These are phyloP conservation scores for Parnassius smintheus DNA, from an alignment of 2,888 invertebrate species.

Conservation along the genomic window DNA sequence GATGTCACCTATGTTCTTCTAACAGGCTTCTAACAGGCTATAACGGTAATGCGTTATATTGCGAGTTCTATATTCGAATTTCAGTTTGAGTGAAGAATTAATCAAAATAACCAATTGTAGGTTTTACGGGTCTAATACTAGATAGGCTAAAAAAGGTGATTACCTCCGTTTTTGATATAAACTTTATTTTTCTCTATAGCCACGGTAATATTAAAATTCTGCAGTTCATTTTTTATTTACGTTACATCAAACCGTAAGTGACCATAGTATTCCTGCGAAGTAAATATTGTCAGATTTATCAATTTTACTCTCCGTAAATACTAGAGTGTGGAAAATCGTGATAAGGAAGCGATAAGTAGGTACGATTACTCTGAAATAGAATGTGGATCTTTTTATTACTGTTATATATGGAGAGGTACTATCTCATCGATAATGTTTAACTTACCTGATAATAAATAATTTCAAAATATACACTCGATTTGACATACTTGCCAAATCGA, in stretches of 20 bases:
- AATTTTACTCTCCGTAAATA: slow-evolving; percentile 15
- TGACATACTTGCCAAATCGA: neutral
- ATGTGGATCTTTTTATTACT: slow-evolving; percentile 19
- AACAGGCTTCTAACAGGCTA: too few species aligned
- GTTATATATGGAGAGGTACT: slow-evolving; percentile 1
- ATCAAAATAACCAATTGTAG: too few species aligned
- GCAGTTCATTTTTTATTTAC: neutral
- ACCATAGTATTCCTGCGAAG: neutral
- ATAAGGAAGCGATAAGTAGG: slow-evolving; percentile 32
- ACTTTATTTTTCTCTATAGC: too few species aligned
- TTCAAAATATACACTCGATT: neutral
- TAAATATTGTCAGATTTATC: slow-evolving; percentile 25
- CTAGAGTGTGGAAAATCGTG: slow-evolving; percentile 31
- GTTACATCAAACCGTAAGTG: neutral
- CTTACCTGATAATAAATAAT: neutral
- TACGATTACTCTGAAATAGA: slow-evolving; percentile 28
- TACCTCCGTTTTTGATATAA: too few species aligned
- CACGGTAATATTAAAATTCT: too few species aligned
- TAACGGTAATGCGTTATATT: too few species aligned
- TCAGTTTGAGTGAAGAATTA: too few species aligned
- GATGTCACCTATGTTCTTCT: too few species aligned
- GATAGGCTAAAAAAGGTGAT: too few species aligned
- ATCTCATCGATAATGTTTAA: slow-evolving; percentile 6
- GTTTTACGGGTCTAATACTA: too few species aligned
- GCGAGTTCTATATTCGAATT: too few species aligned